phyloP scores from a whole-genome alignment of 2,888 invertebrate genomes.

The Sphinx pinastri region DNA sequence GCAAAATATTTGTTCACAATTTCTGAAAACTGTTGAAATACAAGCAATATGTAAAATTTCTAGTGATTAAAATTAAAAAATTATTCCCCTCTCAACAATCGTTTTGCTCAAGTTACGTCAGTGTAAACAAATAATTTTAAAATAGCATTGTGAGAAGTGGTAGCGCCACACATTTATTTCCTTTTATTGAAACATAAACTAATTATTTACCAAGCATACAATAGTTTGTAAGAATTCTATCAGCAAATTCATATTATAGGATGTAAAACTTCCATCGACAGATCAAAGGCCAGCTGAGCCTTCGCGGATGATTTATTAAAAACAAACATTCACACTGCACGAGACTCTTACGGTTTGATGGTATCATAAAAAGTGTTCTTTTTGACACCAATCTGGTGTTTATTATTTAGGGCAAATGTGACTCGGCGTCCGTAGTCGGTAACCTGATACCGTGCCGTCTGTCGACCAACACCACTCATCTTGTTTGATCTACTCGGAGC shows the following conservation, averaged over 20 bases:
- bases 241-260: constrained; percentile 28
- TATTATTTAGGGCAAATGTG: constrained; percentile 81
- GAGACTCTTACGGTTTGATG: constrained; percentile 74
- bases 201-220: constrained; percentile 30
- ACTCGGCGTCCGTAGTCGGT: constrained; percentile 67
- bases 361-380: constrained; percentile 80
- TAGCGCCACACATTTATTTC: constrained; percentile 25
- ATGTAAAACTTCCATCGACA: constrained; percentile 41
- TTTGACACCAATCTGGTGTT: constrained; percentile 83
- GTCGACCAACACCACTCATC: constrained; percentile 73
- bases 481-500: constrained; percentile 84
- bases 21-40: no score
- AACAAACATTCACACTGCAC: constrained; percentile 63
- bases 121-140: constrained; percentile 45
- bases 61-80: no score
- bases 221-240: constrained; percentile 5
- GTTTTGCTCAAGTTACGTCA: constrained; percentile 34
- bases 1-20: no score
- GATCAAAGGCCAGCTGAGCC: constrained; percentile 61
- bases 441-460: constrained; percentile 75
- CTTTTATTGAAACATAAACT: constrained; percentile 66
- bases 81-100: no score
- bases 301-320: constrained; percentile 76
- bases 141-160: constrained; percentile 34
- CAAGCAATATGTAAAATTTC: no score